Base-by-base conservation (phyloP, 2,888 invertebrate genomes). In the Pammene aurita region DNA sequence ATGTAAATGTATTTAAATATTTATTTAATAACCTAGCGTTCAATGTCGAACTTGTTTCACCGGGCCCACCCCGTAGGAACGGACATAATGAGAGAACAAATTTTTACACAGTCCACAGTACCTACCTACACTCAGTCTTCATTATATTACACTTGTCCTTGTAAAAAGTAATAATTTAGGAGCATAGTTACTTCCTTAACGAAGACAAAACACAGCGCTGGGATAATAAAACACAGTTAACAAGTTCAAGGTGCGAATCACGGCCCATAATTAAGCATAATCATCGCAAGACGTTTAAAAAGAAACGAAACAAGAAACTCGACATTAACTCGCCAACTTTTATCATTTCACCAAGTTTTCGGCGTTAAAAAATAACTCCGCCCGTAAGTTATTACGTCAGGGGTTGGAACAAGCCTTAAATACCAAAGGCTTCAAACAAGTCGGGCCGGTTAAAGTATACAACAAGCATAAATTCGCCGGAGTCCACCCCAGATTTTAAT, bases 401-500 rank as follows among this genome's bases (percentile, higher is more conserved):
- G 61, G 55, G 61, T 50, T 58, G 66, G 46, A 70, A 70, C 67
- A 71, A 70, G 66, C 64, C 67, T 72, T 72, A 75, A 76, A 73
- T 71, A 74, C 70, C 69, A 71, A 72, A 67, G 70, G 66, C 73
- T 70, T 70, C 67, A 71, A 69, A 70, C 54, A 69, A 70, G 67
- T 71, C 63, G 72, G 63, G 62, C 71, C 71, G 72, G 68, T 73
- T 73, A 62, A 72, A 73, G 69, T 73, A 83, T 79, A 87, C 82
- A 89, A 90, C 86, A 85, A 77, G 82, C 86, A 87, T 90, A 90
- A 89, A 90, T 89, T 85, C 80, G 73, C 75, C 73, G 74, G 78
- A 69, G 66, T 75, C 75, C 78, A 75, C 77, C 81, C 81, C 85
- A 88, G 88, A 86, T 90, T 91, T 91, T 91, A 91, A 91, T 91